phyloP scores from a whole-genome alignment of 2,113 vertebrate species.

The Steatornis caripensis region DNA sequence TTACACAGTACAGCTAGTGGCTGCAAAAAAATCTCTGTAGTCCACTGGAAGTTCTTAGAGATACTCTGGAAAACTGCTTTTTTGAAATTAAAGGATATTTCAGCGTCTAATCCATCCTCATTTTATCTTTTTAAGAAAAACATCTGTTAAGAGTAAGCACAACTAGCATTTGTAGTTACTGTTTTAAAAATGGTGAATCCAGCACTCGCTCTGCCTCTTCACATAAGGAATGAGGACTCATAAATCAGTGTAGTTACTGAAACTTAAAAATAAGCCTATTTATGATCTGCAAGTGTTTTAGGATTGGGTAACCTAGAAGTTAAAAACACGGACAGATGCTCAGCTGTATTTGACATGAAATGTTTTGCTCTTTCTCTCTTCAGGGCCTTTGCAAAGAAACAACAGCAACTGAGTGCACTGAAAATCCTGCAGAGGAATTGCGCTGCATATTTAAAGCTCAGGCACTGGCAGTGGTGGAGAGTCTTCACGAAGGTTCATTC shows the following conservation, averaged over 20 bases:
- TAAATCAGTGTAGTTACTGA: not conserved
- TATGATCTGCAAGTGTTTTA: not conserved
- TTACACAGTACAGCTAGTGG: not conserved
- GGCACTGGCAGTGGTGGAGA: slow-evolving; percentile 99
- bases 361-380: not conserved
- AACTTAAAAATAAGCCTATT: not conserved
- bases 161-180: not conserved
- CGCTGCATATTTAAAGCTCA: slow-evolving; percentile 92
- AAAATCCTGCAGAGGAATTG: slow-evolving; percentile 98
- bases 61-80: not conserved
- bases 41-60: not conserved
- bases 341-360: not conserved
- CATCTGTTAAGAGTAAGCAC: not conserved
- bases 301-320: not conserved
- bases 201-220: not conserved
- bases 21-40: not conserved
- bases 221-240: not conserved
- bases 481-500: slow-evolving; percentile 91
- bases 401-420: slow-evolving; percentile 94
- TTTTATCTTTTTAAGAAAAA: not conserved
- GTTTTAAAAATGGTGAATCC: not conserved
- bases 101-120: not conserved
- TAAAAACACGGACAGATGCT: not conserved
- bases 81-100: not conserved
- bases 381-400: slow-evolving; percentile 96